Evolutionary conservation across 2,888 invertebrate species (phyloP).

Genomic region (Sclerodermus sp.): DNA sequence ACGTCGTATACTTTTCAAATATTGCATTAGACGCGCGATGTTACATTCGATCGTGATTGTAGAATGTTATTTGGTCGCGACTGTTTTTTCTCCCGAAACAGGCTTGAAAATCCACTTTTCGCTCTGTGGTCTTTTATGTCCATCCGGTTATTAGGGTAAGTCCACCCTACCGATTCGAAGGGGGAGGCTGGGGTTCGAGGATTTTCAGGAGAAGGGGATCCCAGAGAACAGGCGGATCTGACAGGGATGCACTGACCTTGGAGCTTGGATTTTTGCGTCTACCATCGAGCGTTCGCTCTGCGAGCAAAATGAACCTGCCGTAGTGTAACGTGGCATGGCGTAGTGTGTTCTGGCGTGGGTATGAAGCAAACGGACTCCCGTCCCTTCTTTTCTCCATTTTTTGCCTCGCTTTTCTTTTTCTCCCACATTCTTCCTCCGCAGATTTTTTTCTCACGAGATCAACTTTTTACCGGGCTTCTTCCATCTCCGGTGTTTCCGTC

Average conservation of each 20-base stretch:
- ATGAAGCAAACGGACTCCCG: conserved; percentile 21
- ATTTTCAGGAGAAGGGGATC: conserved; percentile 18
- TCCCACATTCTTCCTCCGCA: background rate
- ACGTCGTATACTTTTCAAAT: too few relatives aligned
- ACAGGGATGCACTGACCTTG: conserved; percentile 57
- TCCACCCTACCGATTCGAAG: too few relatives aligned
- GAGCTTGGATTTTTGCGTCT: conserved; percentile 58
- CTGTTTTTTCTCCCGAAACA: too few relatives aligned
- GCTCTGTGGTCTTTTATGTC: too few relatives aligned
- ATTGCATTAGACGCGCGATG: too few relatives aligned
- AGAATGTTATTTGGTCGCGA: too few relatives aligned
- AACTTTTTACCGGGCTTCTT: background rate
- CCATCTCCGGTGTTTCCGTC: background rate
- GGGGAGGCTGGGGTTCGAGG: background rate
- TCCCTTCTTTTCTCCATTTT: conserved; percentile 2
- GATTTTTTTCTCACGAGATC: conserved; percentile 10
- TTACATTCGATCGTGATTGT: too few relatives aligned
- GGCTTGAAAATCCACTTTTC: too few relatives aligned
- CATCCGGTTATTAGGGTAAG: too few relatives aligned
- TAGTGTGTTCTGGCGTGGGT: conserved; percentile 4
- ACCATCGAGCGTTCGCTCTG: conserved; percentile 54
- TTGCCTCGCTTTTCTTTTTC: conserved; percentile 3
- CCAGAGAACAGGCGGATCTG: conserved; percentile 3
- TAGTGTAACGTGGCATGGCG: conserved; percentile 13
- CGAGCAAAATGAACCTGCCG: conserved; percentile 19